Evolutionary conservation across 2,888 invertebrate species (phyloP), one percentile per base, ranked within the genome.

Genomic region (Junonia oenone): DNA sequence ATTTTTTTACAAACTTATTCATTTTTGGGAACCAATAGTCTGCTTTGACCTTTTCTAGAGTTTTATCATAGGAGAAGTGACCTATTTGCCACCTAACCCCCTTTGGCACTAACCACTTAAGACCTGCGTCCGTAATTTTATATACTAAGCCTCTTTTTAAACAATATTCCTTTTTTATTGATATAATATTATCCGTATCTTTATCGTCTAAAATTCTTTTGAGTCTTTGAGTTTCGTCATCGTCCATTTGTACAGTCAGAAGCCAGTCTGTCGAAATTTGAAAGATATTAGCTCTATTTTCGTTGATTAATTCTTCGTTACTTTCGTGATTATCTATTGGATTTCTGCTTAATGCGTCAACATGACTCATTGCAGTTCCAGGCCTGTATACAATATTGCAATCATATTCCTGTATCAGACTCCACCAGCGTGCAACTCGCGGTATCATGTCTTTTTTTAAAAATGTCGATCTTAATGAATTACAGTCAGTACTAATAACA

Each of bases 11-110:
- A 45, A 67, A 67, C 6, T 48, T 26, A 3, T 61, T 38, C 64
- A 69, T 64, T 27, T 59, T 61, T 8, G 63, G 58, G 46, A 70
- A 69, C 68, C 68, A 70, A 52, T 26, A 55, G 5, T 14, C 2
- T 2, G 9, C 9, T 14, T 46, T 37, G 11, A 58, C 22, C 31
- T 15, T 13, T 9, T 38, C n/a, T 0, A 43, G 15, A 0, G 66
- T 64, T 43, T 63, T 68, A 6, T 58, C 55, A 5, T 53, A 59
- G 1, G 55, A 59, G 22, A 54, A 63, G 55, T 67, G 66, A 1
- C 68, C 68, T 0, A 65, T 33, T 27, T 68, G 66, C 65, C 67
- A 69, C 0, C 68, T 26, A 0, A 53, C 63, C 0, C 55, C 56
- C 31, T 55, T 62, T 11, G 71, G 69, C 0, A 68, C 68, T 0